Evolutionary conservation across 2,797 vertebrate species (phyloP).

Genomic region (Ptychobarbus kaznakovi): DNA sequence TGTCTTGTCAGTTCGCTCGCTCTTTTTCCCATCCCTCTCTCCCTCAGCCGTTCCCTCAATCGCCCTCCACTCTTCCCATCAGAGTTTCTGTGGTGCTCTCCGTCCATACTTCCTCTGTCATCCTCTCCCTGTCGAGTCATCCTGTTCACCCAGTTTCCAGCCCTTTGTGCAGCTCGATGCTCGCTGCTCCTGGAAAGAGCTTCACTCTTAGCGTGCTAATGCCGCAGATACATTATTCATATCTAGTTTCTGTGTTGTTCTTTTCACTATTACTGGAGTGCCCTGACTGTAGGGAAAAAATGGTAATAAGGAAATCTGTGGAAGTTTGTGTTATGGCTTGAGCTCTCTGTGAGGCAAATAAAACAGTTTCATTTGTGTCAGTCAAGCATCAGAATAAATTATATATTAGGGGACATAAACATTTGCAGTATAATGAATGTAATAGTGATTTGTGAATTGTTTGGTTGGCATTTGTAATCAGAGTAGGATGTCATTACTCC

Average conservation of each 20-base stretch:
- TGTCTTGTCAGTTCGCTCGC: conserved; percentile 32
- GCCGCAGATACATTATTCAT: conserved; percentile 63
- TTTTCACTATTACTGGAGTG: conserved; percentile 57
- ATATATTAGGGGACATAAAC: conserved; percentile 32
- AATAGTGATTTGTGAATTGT: conserved; percentile 35
- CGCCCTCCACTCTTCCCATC: not conserved
- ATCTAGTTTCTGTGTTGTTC: conserved; percentile 53
- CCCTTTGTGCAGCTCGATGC: not conserved
- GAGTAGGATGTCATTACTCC: conserved; percentile 46
- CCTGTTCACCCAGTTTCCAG: conserved; percentile 46
- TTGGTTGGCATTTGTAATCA: conserved; percentile 44
- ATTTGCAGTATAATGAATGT: conserved; percentile 38
- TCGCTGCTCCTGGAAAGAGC: conserved; percentile 55
- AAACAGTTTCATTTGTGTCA: conserved; percentile 26
- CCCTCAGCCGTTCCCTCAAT: not conserved
- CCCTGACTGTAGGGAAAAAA: conserved; percentile 17
- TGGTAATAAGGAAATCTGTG: conserved; percentile 54
- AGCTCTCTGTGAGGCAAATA: conserved; percentile 31
- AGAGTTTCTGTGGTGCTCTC: not conserved
- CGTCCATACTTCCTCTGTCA: conserved; percentile 18
- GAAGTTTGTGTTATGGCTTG: conserved; percentile 47
- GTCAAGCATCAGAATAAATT: conserved; percentile 43
- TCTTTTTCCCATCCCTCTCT: conserved; percentile 13
- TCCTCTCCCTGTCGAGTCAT: conserved; percentile 33
- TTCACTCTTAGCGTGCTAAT: conserved; percentile 53